phyloP scores from a whole-genome alignment of 2,797 vertebrate genomes.

The Gobionotothen gibberifrons region DNA sequence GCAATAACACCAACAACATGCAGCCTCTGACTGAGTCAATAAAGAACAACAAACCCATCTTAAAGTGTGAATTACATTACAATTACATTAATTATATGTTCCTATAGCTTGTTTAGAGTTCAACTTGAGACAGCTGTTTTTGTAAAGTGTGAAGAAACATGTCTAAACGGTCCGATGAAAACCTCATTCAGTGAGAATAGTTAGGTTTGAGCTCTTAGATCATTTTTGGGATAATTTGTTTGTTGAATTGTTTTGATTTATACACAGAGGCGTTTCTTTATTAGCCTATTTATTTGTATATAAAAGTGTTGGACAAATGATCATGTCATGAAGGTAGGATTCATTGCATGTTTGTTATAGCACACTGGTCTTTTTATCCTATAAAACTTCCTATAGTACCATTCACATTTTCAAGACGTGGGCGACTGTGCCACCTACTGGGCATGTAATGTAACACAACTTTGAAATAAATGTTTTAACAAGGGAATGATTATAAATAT shows the following conservation, averaged over 20 bases:
- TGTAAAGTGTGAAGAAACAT: not conserved
- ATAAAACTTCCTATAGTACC: not conserved
- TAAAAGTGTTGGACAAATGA: not conserved
- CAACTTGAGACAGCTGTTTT: not conserved
- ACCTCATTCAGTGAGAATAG: not conserved
- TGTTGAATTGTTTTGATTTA: not conserved
- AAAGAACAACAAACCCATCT: not conserved
- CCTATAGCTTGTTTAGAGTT: not conserved
- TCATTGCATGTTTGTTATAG: not conserved
- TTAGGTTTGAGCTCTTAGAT: too few relatives aligned
- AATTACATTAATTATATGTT: too few relatives aligned
- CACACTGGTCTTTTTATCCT: not conserved
- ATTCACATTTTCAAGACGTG: constrained; percentile 9
- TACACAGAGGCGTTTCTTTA: not conserved
- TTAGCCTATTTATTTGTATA: not conserved
- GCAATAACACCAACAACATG: not conserved
- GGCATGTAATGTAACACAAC: not conserved
- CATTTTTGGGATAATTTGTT: not conserved
- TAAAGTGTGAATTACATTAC: not conserved
- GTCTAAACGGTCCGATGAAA: not conserved
- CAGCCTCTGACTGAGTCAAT: not conserved
- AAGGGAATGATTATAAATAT: too few relatives aligned
- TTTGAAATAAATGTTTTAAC: not conserved
- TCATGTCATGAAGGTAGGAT: too few relatives aligned
- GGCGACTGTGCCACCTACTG: constrained; percentile 49